These are phyloP conservation scores for Steromphala cineraria DNA, from an alignment of 2,888 invertebrate genomes.

Conservation along the genomic window DNA sequence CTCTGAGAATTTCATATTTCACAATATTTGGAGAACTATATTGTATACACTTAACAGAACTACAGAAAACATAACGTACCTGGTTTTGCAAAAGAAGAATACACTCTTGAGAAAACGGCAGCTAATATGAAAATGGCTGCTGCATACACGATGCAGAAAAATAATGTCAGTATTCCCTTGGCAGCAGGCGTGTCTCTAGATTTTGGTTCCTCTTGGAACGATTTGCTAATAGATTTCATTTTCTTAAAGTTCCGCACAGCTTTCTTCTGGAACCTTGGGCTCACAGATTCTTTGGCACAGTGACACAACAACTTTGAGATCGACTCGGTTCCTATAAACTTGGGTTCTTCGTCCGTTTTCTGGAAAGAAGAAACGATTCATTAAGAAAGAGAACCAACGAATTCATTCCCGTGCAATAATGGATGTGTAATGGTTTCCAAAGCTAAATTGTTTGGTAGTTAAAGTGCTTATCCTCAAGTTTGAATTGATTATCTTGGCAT, in stretches of 20 bases:
- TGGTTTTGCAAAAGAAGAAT: background rate
- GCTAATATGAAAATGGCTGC: background rate
- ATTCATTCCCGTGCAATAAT: no score
- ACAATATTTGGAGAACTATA: no score
- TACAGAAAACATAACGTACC: background rate
- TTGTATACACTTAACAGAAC: no score
- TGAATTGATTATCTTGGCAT: no score
- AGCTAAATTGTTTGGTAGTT: no score
- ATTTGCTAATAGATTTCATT: constrained; percentile 18
- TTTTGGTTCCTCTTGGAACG: background rate
- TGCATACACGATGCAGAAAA: constrained; percentile 19
- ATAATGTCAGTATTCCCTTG: constrained; percentile 17
- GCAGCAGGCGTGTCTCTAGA: constrained; percentile 5
- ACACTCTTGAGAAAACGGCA: background rate
- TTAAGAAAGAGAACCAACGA: background rate
- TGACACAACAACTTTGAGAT: constrained; percentile 10
- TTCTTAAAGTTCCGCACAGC: background rate
- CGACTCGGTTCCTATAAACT: background rate
- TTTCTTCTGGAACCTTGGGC: background rate
- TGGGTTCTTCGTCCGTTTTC: constrained; percentile 2
- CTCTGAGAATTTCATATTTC: no score
- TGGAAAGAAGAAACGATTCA: background rate
- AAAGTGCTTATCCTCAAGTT: no score
- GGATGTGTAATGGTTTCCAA: no score
- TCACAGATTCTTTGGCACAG: background rate